Conservation (phyloP, 2,888 invertebrate genomes). For the Nemurella pictetii region DNA sequence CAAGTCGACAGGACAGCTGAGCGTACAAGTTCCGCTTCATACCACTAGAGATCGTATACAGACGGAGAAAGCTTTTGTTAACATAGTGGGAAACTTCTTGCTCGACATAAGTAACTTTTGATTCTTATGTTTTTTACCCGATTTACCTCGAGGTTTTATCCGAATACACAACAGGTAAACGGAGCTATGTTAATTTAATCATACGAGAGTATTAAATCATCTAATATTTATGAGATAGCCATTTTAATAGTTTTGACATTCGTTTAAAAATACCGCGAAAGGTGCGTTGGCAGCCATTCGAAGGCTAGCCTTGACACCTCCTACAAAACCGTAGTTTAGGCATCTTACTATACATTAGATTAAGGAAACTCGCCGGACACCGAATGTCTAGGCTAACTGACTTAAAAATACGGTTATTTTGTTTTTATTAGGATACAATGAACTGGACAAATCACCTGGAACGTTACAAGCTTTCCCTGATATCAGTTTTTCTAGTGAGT, state of each 20-base stretch:
- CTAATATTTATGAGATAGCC: no score
- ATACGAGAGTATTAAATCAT: no score
- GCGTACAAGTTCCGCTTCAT: background rate
- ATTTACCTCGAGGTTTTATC: no score
- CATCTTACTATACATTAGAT: background rate
- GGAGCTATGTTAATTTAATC: no score
- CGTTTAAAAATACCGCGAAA: background rate
- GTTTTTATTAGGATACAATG: slow-evolving; percentile 33
- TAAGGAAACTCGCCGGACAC: slow-evolving; percentile 8
- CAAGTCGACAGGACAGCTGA: background rate
- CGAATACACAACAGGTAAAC: no score
- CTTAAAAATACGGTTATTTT: slow-evolving; percentile 30
- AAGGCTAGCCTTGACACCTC: background rate
- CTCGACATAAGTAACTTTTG: background rate
- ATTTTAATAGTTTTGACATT: background rate
- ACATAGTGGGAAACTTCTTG: background rate
- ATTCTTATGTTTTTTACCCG: background rate
- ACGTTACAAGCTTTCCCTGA: slow-evolving; percentile 42
- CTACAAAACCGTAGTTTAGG: background rate
- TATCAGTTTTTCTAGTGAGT: slow-evolving; percentile 45
- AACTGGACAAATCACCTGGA: slow-evolving; percentile 27
- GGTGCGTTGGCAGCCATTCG: background rate
- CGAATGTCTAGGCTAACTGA: slow-evolving; percentile 19
- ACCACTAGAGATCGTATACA: background rate
- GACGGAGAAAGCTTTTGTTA: background rate